Evolutionary conservation across 2,888 invertebrate genomes (phyloP).

Genomic region (Pristionchus entomophagus): DNA sequence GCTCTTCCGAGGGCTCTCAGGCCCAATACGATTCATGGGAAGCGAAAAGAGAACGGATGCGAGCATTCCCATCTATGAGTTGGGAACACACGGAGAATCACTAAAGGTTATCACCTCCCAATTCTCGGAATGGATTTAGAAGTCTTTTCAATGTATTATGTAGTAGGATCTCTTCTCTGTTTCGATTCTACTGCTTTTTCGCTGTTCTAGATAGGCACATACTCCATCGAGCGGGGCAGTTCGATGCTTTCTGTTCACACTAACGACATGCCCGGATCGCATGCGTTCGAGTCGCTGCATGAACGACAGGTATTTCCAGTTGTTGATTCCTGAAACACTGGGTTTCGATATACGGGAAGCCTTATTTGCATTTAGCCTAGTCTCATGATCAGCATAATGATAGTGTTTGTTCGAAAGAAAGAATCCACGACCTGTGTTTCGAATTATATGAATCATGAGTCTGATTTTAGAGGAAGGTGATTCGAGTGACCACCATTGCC

Average conservation of each 20-base stretch:
- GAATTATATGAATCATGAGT: too few species aligned
- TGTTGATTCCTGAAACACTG: background rate
- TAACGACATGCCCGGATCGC: slow-evolving; percentile 63
- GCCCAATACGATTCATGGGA: slow-evolving; percentile 30
- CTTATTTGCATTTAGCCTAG: background rate
- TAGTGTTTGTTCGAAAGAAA: slow-evolving; percentile 49
- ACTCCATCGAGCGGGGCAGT: slow-evolving; percentile 58
- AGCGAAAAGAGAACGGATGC: slow-evolving; percentile 32
- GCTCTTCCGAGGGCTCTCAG: slow-evolving; percentile 41
- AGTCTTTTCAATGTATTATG: background rate
- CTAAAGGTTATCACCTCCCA: background rate
- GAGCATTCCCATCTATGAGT: slow-evolving; percentile 39
- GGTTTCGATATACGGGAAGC: background rate
- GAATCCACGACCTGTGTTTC: background rate
- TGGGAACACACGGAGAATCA: slow-evolving; percentile 49
- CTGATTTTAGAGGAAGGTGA: slow-evolving; percentile 58
- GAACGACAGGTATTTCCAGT: slow-evolving; percentile 30
- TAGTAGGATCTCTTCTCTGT: too few species aligned
- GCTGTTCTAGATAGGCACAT: slow-evolving; percentile 65
- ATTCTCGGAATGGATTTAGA: background rate
- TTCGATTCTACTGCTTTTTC: too few species aligned
- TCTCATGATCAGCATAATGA: background rate
- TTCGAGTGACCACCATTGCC: slow-evolving; percentile 76
- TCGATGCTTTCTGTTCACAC: slow-evolving; percentile 60
- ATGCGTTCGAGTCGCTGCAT: slow-evolving; percentile 53